These are phyloP conservation scores for Himalopsyche anomala DNA, from an alignment of 2,888 invertebrate genomes.

Conservation along the genomic window DNA sequence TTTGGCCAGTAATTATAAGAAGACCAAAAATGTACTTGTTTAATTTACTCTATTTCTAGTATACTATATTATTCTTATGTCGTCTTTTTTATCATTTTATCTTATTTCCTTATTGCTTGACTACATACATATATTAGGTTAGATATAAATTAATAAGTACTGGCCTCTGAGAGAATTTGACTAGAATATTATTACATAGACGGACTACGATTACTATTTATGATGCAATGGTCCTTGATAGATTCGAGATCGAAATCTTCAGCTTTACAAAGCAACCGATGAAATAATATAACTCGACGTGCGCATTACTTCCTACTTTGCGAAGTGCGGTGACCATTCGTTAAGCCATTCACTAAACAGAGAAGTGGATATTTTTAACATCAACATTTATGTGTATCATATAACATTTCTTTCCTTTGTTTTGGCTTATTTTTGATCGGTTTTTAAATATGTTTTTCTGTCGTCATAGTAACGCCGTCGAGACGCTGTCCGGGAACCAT, in stretches of 20 bases:
- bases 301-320: background rate
- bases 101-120: background rate
- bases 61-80: no score
- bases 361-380: no score
- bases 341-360: background rate
- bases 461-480: no score
- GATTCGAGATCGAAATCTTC: constrained; percentile 8
- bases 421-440: no score
- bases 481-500: no score
- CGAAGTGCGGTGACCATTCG: background rate
- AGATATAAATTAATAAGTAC: background rate
- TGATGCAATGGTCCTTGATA: constrained; percentile 31
- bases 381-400: no score
- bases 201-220: background rate
- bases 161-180: background rate
- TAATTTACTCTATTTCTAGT: no score
- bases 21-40: no score
- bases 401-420: no score
- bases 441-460: no score
- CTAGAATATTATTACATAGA: background rate
- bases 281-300: background rate
- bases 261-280: background rate
- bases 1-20: no score
- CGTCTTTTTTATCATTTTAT: no score
- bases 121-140: background rate